These are phyloP conservation scores for Onychomys leucogaster DNA, from an alignment of 2,797 vertebrate species.

Conservation along the genomic window DNA sequence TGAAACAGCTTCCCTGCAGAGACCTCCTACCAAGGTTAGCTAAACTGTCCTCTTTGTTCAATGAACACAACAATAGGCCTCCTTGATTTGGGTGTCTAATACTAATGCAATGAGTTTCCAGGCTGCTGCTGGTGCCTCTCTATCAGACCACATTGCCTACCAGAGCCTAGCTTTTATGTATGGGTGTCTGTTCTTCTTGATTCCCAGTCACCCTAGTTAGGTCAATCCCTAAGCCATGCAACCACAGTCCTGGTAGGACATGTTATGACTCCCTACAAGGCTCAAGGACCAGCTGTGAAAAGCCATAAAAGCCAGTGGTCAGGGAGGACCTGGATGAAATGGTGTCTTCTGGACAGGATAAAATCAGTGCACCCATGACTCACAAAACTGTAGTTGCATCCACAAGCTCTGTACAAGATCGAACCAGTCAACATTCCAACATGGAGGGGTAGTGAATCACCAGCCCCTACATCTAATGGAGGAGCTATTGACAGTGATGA, in stretches of 20 bases:
- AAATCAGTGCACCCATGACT: neutral
- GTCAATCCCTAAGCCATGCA: neutral
- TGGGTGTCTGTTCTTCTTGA: neutral
- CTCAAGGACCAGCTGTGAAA: neutral
- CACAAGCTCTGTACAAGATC: neutral
- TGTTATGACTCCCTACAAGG: neutral
- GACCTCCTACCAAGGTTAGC: too few relatives aligned
- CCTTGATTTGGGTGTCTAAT: neutral
- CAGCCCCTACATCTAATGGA: neutral
- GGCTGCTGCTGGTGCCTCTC: neutral
- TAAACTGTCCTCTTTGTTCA: neutral
- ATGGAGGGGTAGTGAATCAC: too few relatives aligned
- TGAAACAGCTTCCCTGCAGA: neutral
- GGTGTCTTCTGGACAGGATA: neutral
- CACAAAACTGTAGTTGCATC: neutral
- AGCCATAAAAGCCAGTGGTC: neutral
- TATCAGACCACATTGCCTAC: neutral
- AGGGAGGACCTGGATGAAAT: neutral
- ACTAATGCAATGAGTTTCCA: neutral
- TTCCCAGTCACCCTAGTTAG: neutral
- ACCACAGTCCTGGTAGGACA: neutral
- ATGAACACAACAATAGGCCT: neutral
- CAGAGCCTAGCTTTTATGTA: neutral
- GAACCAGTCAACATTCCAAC: neutral
- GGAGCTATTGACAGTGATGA: neutral